Conservation (phyloP, 2,797 vertebrate genomes). For the Aeoliscus strigatus region DNA sequence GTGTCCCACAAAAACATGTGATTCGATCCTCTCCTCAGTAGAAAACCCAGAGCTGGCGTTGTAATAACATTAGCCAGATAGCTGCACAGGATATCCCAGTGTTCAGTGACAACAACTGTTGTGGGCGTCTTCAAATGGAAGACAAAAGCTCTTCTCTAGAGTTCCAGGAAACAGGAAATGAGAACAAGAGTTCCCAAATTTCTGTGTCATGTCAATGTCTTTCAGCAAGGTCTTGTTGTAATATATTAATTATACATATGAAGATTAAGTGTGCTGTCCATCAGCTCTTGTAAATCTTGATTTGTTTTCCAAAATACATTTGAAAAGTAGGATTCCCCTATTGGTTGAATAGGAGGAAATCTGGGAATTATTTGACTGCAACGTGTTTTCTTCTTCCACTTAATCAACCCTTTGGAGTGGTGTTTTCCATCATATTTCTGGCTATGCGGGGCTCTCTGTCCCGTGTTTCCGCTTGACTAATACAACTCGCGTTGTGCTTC, state of each 20-base stretch:
- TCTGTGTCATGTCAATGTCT: constrained; percentile 54
- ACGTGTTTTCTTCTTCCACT: constrained; percentile 38
- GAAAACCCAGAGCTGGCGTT: neutral
- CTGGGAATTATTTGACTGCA: constrained; percentile 63
- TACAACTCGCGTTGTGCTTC: constrained; percentile 29
- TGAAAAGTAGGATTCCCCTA: constrained; percentile 1
- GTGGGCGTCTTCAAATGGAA: constrained; percentile 27
- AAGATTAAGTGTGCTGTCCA: constrained; percentile 55
- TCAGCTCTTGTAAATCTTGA: constrained; percentile 40
- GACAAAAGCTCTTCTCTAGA: constrained; percentile 17
- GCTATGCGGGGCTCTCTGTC: constrained; percentile 52
- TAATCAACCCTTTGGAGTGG: constrained; percentile 43
- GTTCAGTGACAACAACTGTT: constrained; percentile 24
- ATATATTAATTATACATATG: constrained; percentile 46
- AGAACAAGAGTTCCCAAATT: constrained; percentile 54
- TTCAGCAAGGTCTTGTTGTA: constrained; percentile 42
- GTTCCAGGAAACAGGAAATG: constrained; percentile 45
- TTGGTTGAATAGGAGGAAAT: constrained; percentile 35
- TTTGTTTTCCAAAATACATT: constrained; percentile 47
- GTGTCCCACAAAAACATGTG: neutral
- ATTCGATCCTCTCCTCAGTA: neutral
- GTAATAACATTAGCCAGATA: neutral
- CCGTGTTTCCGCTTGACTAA: constrained; percentile 47
- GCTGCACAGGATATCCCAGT: constrained; percentile 11
- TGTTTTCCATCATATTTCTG: constrained; percentile 56